Evolutionary conservation across 2,797 vertebrate species (phyloP).

Genomic region (Characodon lateralis): DNA sequence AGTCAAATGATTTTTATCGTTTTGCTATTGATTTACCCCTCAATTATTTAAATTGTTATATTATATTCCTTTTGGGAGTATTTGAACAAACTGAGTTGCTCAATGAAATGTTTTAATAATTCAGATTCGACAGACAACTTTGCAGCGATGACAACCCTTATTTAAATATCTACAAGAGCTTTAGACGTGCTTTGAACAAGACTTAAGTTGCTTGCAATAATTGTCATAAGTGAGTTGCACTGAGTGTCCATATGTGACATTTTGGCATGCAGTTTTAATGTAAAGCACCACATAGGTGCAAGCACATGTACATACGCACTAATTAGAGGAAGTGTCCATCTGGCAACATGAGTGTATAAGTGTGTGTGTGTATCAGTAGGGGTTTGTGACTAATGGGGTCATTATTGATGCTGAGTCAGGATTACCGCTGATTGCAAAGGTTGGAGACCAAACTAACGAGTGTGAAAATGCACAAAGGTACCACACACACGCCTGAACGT

Average conservation of each 20-base stretch:
- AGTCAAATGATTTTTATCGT: neutral
- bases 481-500: slow-evolving; percentile 18
- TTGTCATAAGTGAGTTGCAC: slow-evolving; percentile 20
- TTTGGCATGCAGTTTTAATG: slow-evolving; percentile 12
- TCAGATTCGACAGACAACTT: neutral
- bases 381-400: slow-evolving; percentile 79
- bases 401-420: slow-evolving; percentile 81
- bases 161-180: slow-evolving; percentile 23
- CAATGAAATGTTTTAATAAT: neutral
- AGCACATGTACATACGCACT: slow-evolving; percentile 24
- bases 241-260: slow-evolving; percentile 11
- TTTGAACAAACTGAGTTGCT: neutral
- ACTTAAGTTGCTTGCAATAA: slow-evolving; percentile 16
- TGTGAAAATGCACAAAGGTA: slow-evolving; percentile 34
- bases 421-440: slow-evolving; percentile 75
- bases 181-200: slow-evolving; percentile 22
- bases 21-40: neutral
- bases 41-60: neutral
- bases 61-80: neutral
- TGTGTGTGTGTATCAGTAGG: slow-evolving; percentile 56
- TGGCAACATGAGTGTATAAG: slow-evolving; percentile 31
- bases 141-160: slow-evolving; percentile 9
- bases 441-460: slow-evolving; percentile 73
- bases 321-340: slow-evolving; percentile 73
- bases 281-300: slow-evolving; percentile 25